A percentile compares a stretch with the other conserved stretches of the same genome.
Evolutionary conservation across 37 sponge, comb jelly and placozoan species (phyloP).

Genomic region (Cliona cf. orientalis): DNA sequence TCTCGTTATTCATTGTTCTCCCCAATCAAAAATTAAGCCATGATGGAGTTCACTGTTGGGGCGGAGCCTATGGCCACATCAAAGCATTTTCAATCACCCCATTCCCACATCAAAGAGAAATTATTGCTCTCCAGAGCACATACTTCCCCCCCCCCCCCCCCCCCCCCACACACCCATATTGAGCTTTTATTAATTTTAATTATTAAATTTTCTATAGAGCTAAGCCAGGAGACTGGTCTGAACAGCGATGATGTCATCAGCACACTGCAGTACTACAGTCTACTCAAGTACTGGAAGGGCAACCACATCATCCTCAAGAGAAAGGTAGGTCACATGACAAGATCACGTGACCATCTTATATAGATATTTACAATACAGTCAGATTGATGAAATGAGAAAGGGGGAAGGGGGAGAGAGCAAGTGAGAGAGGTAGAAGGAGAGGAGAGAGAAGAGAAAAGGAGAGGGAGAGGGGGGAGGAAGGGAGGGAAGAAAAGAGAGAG

Average conservation of each 20-base stretch:
- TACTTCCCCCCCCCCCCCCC: no score
- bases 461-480: not conserved
- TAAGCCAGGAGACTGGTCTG: slow-evolving; percentile 82
- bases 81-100: no score
- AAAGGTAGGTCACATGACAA: slow-evolving; percentile 74
- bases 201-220: slow-evolving; percentile 45
- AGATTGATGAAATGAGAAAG: not conserved
- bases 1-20: no score
- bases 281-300: slow-evolving; percentile 98
- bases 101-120: no score
- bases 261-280: slow-evolving; percentile 88
- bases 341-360: no score
- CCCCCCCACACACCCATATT: no score
- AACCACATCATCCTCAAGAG: slow-evolving; percentile 89
- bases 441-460: not conserved
- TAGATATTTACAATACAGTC: no score
- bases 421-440: not conserved
- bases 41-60: no score
- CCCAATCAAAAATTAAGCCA: no score
- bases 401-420: not conserved
- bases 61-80: no score
- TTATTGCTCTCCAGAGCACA: no score
- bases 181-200: no score
- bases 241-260: slow-evolving; percentile 89
- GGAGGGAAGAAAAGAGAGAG: slow-evolving; percentile 75